Percentiles rank a stretch among this genome's conserved stretches.
phyloP scores from a whole-genome alignment of 2,888 invertebrate species.

The Zootermopsis nevadensis region DNA sequence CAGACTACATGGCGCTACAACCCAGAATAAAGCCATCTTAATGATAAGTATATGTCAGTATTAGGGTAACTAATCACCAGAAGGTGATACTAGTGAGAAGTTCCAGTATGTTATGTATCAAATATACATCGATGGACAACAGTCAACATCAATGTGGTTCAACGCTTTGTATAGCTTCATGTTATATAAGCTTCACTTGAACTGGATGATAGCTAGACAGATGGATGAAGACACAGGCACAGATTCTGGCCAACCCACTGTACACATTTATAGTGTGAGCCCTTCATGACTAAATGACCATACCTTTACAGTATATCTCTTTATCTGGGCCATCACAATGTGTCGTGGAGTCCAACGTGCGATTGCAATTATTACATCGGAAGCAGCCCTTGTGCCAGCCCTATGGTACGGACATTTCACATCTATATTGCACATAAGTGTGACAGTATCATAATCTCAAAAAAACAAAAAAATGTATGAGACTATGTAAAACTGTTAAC shows the following conservation, averaged over 20 bases:
- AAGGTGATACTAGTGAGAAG: too few relatives aligned
- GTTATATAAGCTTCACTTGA: neutral
- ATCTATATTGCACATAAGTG: conserved; percentile 41
- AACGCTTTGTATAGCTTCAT: too few relatives aligned
- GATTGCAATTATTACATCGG: conserved; percentile 87
- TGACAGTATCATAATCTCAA: conserved; percentile 33
- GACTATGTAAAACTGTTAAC: neutral
- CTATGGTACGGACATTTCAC: conserved; percentile 62
- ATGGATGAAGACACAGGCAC: conserved; percentile 5
- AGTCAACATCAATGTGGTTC: too few relatives aligned
- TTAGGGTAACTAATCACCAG: too few relatives aligned
- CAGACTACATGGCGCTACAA: too few relatives aligned
- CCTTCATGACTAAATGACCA: conserved; percentile 49
- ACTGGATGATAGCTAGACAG: neutral
- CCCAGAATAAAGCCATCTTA: too few relatives aligned
- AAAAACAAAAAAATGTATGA: neutral
- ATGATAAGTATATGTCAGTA: too few relatives aligned
- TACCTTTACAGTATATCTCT: conserved; percentile 94
- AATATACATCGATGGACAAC: too few relatives aligned
- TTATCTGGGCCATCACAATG: conserved; percentile 94
- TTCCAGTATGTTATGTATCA: too few relatives aligned
- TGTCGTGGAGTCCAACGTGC: conserved; percentile 87
- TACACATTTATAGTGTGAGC: neutral
- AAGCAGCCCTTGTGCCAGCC: conserved; percentile 92
- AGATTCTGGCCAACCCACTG: neutral